Percentiles rank a stretch among this genome's conserved stretches.
Evolutionary conservation across 2,888 invertebrate genomes (phyloP).

Genomic region (Drosophila prolongata): DNA sequence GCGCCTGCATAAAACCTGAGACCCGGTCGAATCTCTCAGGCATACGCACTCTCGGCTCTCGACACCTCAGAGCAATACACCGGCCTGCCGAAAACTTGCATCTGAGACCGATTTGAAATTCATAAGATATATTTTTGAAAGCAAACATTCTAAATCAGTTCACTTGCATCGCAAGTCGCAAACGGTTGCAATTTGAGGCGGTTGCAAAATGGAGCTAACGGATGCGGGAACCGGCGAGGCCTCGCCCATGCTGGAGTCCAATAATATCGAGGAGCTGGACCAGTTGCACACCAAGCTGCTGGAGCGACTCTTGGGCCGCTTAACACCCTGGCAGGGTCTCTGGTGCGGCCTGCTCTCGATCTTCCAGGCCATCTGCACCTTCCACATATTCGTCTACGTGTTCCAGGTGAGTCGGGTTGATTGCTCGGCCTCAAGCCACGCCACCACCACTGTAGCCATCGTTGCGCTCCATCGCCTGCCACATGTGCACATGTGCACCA

Average conservation of each 20-base stretch:
- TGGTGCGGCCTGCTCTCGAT: slow-evolving; percentile 86
- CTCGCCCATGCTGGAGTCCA: slow-evolving; percentile 57
- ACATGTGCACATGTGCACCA: slow-evolving; percentile 5
- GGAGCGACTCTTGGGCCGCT: slow-evolving; percentile 85
- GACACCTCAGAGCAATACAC: slow-evolving; percentile 35
- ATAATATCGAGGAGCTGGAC: slow-evolving; percentile 61
- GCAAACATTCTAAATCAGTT: slow-evolving; percentile 61
- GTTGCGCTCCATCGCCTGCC: slow-evolving; percentile 37
- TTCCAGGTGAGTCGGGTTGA: slow-evolving; percentile 84
- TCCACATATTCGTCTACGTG: slow-evolving; percentile 87
- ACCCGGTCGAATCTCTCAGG: slow-evolving; percentile 15
- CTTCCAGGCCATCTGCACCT: slow-evolving; percentile 87
- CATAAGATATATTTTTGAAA: slow-evolving; percentile 45
- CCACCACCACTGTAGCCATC: slow-evolving; percentile 9
- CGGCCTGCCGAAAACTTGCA: slow-evolving; percentile 48
- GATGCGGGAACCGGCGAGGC: slow-evolving; percentile 47
- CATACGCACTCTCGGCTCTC: slow-evolving; percentile 22
- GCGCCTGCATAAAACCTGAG: slow-evolving; percentile 32
- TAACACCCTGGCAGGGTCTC: slow-evolving; percentile 86
- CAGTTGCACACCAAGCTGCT: slow-evolving; percentile 61
- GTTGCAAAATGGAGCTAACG: slow-evolving; percentile 45
- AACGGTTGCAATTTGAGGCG: slow-evolving; percentile 54
- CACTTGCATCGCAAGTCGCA: slow-evolving; percentile 52
- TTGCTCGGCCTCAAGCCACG: slow-evolving; percentile 22
- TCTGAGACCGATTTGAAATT: slow-evolving; percentile 50